Percentiles rank a stretch among this genome's conserved stretches.
These are phyloP conservation scores for Pterostichus madidus DNA, from an alignment of 2,888 invertebrate species.

Conservation along the genomic window DNA sequence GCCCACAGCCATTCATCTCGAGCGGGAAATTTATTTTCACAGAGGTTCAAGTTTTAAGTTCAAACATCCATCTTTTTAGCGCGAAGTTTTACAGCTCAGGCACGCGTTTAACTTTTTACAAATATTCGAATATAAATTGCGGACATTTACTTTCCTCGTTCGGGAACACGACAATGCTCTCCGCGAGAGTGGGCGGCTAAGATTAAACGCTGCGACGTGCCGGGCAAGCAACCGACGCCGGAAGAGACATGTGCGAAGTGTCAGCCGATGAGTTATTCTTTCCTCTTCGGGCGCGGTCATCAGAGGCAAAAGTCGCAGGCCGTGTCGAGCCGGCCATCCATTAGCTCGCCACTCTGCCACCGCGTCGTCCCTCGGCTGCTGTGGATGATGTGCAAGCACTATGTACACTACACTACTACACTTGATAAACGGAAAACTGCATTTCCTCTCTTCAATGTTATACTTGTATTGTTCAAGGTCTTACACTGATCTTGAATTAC, in stretches of 20 bases:
- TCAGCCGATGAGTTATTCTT: constrained; percentile 74
- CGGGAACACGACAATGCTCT: constrained; percentile 52
- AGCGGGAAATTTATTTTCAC: constrained; percentile 73
- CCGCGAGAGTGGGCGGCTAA: constrained; percentile 36
- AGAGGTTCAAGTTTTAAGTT: constrained; percentile 73
- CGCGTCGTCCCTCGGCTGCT: not conserved
- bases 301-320: constrained; percentile 69
- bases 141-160: constrained; percentile 57
- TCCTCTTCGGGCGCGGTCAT: constrained; percentile 71
- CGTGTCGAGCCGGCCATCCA: constrained; percentile 69
- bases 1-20: constrained; percentile 73
- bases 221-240: constrained; percentile 67
- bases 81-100: constrained; percentile 72
- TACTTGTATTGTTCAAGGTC: not conserved
- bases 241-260: constrained; percentile 75
- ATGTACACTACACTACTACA: not conserved
- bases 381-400: not conserved
- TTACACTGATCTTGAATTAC: constrained; percentile 10
- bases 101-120: constrained; percentile 64
- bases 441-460: constrained; percentile 11
- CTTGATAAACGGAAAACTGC: constrained; percentile 20
- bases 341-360: not conserved
- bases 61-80: constrained; percentile 73
- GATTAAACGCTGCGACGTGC: constrained; percentile 48
- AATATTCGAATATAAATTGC: constrained; percentile 65